Evolutionary conservation across 2,888 invertebrate species (phyloP), one percentile per base, ranked within the genome.

Genomic region (Macrosoma leucophasiata): DNA sequence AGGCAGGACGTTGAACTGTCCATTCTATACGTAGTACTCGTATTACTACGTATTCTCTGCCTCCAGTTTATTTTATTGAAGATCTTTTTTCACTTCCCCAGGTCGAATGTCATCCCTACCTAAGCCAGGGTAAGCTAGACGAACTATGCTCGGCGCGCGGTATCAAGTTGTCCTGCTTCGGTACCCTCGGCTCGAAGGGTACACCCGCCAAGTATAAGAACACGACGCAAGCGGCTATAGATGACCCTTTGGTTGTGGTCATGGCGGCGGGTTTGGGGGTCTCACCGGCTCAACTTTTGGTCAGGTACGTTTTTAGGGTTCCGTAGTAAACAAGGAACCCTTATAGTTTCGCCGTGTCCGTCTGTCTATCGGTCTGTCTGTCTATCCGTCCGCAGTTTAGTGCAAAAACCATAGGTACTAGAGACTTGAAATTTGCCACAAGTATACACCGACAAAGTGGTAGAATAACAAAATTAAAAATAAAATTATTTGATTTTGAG

Each of bases 81-180:
- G n/a, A n/a, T n/a, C n/a, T n/a, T n/a, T 24, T 3, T 18, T 24
- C 15, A 13, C 18, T 5, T 13, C 44, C 47, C 3, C 66, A 92
- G 91, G 84, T 93, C 42, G 95, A 95, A 72, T 89, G 92, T 37
- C 93, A 94, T 64, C 91, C 94, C 0, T 93, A 93, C 62, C 74
- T 94, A 18, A 88, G 77, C 1, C 93, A 95, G 54, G 84, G 81
- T 25, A 86, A 88, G 17, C 62, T 95, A 2, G 86, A 89, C 4
- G 86, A 87, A 0, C 92, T 88, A 58, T 91, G 94, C 56, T 79
- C 85, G 17, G 78, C 87, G 2, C 87, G 86, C 11, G 86, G 84
- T 31, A 88, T 96, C 21, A 73, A 78, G 1, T 70, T 95, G 1
- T 92, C 90, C 13, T 94, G 92, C 4, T 96, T 91, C 69, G 92